Evolutionary conservation across 2,113 vertebrate species (phyloP).

Genomic region (Phylloscopus trochilus): DNA sequence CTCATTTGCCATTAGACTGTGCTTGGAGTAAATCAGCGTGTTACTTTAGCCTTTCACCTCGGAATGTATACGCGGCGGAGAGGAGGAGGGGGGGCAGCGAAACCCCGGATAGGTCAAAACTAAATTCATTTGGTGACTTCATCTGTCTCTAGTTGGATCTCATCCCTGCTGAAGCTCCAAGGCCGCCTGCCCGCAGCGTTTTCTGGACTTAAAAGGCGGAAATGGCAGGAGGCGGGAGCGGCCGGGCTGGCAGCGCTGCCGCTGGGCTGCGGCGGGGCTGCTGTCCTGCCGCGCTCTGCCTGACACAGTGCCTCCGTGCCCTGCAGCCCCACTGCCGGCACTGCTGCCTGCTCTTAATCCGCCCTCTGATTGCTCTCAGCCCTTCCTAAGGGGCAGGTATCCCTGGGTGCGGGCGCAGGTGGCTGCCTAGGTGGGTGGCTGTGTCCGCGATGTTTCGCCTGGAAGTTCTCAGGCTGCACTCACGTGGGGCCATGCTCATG

Average conservation of each 20-base stretch:
- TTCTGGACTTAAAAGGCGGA: slow-evolving; percentile 34
- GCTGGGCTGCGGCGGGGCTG: not conserved
- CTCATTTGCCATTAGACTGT: not conserved
- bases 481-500: not conserved
- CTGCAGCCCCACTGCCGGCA: fast-evolving
- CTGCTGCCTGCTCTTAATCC: fast-evolving
- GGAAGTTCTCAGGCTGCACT: fast-evolving
- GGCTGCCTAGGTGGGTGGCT: not conserved
- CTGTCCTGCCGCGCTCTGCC: not conserved
- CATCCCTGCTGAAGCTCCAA: not conserved
- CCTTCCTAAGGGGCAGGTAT: not conserved
- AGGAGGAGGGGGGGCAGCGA: not conserved
- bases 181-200: not conserved
- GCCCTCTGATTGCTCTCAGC: not conserved
- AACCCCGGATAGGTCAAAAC: not conserved
- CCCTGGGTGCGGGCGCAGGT: not conserved
- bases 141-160: slow-evolving; percentile 11
- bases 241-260: not conserved
- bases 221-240: not conserved
- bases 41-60: slow-evolving; percentile 43
- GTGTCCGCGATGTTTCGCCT: fast-evolving
- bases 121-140: slow-evolving; percentile 54
- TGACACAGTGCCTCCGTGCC: not conserved
- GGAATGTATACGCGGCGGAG: not conserved
- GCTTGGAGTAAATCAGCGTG: not conserved